Evolutionary conservation across 2,113 vertebrate genomes (phyloP).

Genomic region (Lepus americanus): DNA sequence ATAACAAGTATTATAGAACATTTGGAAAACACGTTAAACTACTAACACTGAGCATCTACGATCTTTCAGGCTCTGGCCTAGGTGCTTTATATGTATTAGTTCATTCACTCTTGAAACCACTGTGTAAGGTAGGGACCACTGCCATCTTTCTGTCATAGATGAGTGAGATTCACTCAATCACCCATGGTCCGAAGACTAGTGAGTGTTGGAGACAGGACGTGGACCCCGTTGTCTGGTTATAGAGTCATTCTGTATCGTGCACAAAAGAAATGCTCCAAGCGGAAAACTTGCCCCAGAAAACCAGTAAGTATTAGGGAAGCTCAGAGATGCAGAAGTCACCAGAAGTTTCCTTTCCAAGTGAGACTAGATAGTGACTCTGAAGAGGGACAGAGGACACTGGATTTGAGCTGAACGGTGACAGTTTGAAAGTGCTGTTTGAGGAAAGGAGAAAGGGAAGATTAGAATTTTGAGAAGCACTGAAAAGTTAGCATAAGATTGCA

Average conservation of each 20-base stretch:
- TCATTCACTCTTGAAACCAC: not conserved
- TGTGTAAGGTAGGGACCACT: not conserved
- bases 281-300: not conserved
- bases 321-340: not conserved
- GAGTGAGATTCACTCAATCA: not conserved
- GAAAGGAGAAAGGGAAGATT: slow-evolving; percentile 14
- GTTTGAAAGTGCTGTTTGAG: not conserved
- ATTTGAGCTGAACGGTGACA: not conserved
- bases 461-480: not conserved
- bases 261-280: not conserved
- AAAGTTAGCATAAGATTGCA: not conserved
- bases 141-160: not conserved
- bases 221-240: not conserved
- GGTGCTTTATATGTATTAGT: not conserved
- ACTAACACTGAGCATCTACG: not conserved
- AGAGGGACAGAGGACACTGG: not conserved
- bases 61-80: not conserved
- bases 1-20: not conserved
- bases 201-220: not conserved
- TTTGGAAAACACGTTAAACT: slow-evolving; percentile 17
- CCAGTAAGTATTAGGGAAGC: not conserved
- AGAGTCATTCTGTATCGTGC: not conserved
- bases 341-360: not conserved
- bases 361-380: not conserved
- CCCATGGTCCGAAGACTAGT: not conserved